Conservation (phyloP, 2,797 vertebrate genomes). For the Phataginus tetradactyla region DNA sequence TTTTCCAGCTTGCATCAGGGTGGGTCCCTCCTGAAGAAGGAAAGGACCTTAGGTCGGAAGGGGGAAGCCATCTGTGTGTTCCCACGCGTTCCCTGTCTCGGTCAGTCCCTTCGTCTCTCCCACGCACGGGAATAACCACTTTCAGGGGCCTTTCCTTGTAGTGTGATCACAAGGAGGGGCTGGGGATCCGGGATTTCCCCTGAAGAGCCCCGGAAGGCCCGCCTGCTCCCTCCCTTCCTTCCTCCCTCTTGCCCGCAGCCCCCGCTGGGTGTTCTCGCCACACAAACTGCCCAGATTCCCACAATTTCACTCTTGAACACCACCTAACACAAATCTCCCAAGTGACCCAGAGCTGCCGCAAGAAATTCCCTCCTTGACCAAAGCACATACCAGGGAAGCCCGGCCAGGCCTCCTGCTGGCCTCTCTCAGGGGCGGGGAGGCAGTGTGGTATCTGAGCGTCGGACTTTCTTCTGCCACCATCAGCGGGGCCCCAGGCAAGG, state of each 20-base stretch:
- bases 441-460: neutral
- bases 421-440: neutral
- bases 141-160: neutral
- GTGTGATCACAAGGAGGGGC: neutral
- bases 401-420: fast-evolving
- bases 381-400: neutral
- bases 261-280: neutral
- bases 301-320: neutral
- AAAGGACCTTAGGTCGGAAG: neutral
- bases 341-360: neutral
- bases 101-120: neutral
- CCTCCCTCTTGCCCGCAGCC: neutral
- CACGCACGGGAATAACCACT: neutral
- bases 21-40: neutral
- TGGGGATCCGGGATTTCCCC: neutral
- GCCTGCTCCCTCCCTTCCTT: neutral
- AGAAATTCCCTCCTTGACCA: neutral
- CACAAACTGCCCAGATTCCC: neutral
- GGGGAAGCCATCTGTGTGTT: neutral
- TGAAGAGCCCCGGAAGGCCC: neutral
- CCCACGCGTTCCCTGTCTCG: neutral
- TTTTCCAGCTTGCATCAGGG: neutral
- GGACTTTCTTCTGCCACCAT: neutral
- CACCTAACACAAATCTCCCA: neutral
- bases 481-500: neutral